phyloP scores from a whole-genome alignment of 2,113 vertebrate species.

The Plecturocebus donacophilus region DNA sequence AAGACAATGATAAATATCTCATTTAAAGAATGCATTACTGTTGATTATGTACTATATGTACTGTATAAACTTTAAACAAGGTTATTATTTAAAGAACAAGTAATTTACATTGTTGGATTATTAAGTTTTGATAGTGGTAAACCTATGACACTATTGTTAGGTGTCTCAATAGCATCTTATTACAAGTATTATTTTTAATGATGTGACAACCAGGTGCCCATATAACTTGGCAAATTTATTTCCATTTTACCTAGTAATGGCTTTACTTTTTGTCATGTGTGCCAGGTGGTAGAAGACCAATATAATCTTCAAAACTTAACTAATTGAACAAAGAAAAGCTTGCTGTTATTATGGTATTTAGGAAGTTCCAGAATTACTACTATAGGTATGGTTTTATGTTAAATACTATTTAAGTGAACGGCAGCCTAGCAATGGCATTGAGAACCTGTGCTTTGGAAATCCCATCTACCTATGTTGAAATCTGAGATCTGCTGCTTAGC shows the following conservation, averaged over 20 bases:
- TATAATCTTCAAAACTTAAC: background rate
- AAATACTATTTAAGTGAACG: background rate
- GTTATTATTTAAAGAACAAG: constrained; percentile 20
- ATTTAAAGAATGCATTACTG: constrained; percentile 1
- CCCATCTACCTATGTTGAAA: background rate
- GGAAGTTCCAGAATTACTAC: background rate
- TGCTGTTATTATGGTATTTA: background rate
- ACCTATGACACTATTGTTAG: background rate
- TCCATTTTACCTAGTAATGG: constrained; percentile 1
- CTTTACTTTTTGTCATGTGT: constrained; percentile 3
- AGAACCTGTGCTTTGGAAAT: constrained; percentile 4
- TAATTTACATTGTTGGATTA: background rate
- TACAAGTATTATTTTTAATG: constrained; percentile 7
- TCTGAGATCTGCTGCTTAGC: background rate
- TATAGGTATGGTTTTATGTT: background rate
- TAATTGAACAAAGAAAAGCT: background rate
- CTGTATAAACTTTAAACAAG: constrained; percentile 1
- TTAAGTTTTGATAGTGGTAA: constrained; percentile 27
- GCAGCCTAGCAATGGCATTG: background rate
- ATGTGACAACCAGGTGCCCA: background rate
- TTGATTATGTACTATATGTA: background rate
- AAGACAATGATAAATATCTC: constrained; percentile 21
- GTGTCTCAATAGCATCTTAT: background rate
- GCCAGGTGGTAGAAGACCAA: background rate
- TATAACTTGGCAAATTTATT: background rate